Percentiles rank a stretch among this genome's conserved stretches.
Conservation (phyloP, 1,140 invertebrate species). For the Leptinotarsa undecemlineata region DNA sequence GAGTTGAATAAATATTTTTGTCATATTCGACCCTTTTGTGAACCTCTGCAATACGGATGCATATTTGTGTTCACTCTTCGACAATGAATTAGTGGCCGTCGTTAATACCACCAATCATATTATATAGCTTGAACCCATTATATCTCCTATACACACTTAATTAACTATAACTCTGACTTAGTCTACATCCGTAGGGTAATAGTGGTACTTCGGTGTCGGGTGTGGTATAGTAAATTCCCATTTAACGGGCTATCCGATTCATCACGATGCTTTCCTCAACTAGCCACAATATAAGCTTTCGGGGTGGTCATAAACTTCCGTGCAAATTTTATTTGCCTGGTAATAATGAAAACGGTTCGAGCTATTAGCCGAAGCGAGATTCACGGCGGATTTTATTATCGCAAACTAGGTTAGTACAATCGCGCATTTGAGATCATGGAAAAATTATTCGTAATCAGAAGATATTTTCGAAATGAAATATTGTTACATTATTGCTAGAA, state of each 20-base stretch:
- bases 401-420: too few species aligned
- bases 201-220: conserved; percentile 9
- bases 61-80: too few species aligned
- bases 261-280: conserved; percentile 15
- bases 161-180: conserved; percentile 21
- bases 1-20: too few species aligned
- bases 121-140: background rate
- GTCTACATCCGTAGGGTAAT: conserved; percentile 13
- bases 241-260: conserved; percentile 11
- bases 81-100: too few species aligned
- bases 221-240: conserved; percentile 10
- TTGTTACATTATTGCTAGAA: too few species aligned
- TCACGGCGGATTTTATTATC: too few species aligned
- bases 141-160: conserved; percentile 16
- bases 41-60: too few species aligned
- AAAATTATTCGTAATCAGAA: too few species aligned
- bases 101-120: background rate
- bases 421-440: too few species aligned
- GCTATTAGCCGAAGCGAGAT: too few species aligned
- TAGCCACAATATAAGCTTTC: conserved; percentile 11
- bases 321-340: background rate
- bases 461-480: too few species aligned
- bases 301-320: background rate
- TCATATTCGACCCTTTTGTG: too few species aligned
- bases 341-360: background rate